phyloP scores from a whole-genome alignment of 1,140 invertebrate genomes.

The Drosophila sp. region DNA sequence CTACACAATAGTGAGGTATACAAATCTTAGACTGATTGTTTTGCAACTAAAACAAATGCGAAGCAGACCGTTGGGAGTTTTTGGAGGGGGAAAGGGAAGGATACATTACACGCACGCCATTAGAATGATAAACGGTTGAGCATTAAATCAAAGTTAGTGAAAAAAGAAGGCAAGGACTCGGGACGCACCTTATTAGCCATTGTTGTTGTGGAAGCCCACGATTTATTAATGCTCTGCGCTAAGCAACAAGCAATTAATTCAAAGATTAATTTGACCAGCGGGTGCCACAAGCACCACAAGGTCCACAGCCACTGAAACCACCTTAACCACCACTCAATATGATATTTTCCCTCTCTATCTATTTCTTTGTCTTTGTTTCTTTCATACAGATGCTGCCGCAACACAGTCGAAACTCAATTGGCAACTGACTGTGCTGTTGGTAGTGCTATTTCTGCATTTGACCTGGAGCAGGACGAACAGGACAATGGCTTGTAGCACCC shows the following conservation, averaged over 20 bases:
- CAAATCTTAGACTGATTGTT: slow-evolving; percentile 74
- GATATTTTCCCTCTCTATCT: slow-evolving; percentile 15
- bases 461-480: slow-evolving; percentile 26
- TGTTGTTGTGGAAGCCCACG: slow-evolving; percentile 43
- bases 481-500: neutral
- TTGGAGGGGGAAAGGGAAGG: slow-evolving; percentile 13
- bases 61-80: slow-evolving; percentile 46
- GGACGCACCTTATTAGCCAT: slow-evolving; percentile 71
- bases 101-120: slow-evolving; percentile 76
- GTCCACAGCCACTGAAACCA: slow-evolving; percentile 9
- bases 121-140: slow-evolving; percentile 78
- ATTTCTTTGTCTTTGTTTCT: slow-evolving; percentile 7
- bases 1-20: slow-evolving; percentile 40
- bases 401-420: slow-evolving; percentile 29
- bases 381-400: slow-evolving; percentile 51
- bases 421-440: slow-evolving; percentile 25
- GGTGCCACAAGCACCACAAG: slow-evolving; percentile 45
- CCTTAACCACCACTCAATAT: slow-evolving; percentile 55
- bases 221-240: slow-evolving; percentile 82
- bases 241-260: slow-evolving; percentile 82
- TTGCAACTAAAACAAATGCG: slow-evolving; percentile 74
- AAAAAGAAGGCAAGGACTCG: slow-evolving; percentile 36
- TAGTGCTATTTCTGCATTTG: slow-evolving; percentile 40
- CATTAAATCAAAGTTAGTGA: slow-evolving; percentile 84
- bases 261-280: slow-evolving; percentile 81